These are phyloP conservation scores for Gasterosteus aculeatus DNA, from an alignment of 2,113 vertebrate species.

Conservation along the genomic window DNA sequence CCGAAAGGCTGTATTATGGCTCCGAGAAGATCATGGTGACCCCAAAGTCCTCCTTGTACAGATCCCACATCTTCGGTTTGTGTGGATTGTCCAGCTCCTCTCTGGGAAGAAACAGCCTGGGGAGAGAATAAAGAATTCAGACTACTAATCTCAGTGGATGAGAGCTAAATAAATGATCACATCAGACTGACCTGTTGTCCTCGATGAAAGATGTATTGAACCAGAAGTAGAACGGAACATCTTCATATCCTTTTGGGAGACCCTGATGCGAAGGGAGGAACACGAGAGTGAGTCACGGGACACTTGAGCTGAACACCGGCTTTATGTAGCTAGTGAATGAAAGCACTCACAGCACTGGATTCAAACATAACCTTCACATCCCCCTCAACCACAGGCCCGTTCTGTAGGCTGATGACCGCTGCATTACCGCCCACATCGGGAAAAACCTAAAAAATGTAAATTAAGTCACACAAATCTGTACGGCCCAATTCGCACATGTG, in stretches of 20 bases:
- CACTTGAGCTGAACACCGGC: background rate
- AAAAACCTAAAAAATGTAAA: slow-evolving; percentile 81
- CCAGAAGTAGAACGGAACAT: slow-evolving; percentile 95
- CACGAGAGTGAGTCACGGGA: background rate
- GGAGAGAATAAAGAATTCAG: slow-evolving; percentile 4
- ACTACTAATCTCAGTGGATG: background rate
- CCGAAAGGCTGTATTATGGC: slow-evolving; percentile 48
- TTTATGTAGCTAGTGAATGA: background rate
- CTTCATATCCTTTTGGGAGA: slow-evolving; percentile 91
- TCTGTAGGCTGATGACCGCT: slow-evolving; percentile 84
- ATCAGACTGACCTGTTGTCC: slow-evolving; percentile 84
- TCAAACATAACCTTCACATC: slow-evolving; percentile 95
- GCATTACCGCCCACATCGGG: slow-evolving; percentile 85
- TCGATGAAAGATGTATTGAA: slow-evolving; percentile 93
- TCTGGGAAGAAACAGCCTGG: slow-evolving; percentile 88
- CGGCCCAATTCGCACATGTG: background rate
- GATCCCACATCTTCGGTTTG: slow-evolving; percentile 89
- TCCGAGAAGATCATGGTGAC: slow-evolving; percentile 86
- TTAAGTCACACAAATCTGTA: background rate
- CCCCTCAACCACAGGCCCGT: slow-evolving; percentile 85
- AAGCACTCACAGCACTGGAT: slow-evolving; percentile 86
- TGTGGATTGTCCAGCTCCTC: slow-evolving; percentile 95
- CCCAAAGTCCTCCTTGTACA: slow-evolving; percentile 90
- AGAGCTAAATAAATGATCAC: background rate
- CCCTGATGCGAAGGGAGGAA: slow-evolving; percentile 71